Base-by-base conservation (phyloP, 2,888 invertebrate genomes). In the Sminthurides aquaticus region DNA sequence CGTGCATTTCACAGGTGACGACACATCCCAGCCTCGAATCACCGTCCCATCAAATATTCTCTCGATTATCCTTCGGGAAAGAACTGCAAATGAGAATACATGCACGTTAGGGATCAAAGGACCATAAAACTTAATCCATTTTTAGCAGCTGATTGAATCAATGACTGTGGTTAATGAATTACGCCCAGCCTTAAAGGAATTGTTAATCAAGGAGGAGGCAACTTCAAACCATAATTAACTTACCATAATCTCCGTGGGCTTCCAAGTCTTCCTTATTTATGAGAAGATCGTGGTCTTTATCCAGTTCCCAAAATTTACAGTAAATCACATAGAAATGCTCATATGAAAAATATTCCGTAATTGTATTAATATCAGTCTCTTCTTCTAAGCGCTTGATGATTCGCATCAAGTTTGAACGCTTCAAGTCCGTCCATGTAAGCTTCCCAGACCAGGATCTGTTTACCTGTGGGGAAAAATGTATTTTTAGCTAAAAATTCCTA, bases 251-350 rank as follows among this genome's bases (percentile, higher is more conserved):
- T 77, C 94, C 94, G 80, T 99, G 97, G 76, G 92, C 84, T 49
- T 91, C 89, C 67, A 99, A 84, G 81, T 99, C 98, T 75, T 89
- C 87, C 78, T 89, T 91, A 81, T 91, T 93, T 76, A 99, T 97
- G 77, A 90, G 90, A 75, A 99, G 83, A 82, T 99, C 98, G 80
- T 99, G 99, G 82, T 99, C 99, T 70, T 91, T 86, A 80, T 99
- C 99, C 78, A 99, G 81, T 81, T 99, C 99, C 99, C 99, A 99
- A 82, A 99, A 99, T 81, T 99, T 99, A 84, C 99, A 99, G 80
- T 99, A 99, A 79, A 99, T 97, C 68, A 99, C 99, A 82, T 99
- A 99, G 82, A 99, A 99, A 82, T 99, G 99, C 80, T 99, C 99
- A 80, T 99, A 99, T 78, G 97, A 97, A 83, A 84, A 90, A 80